phyloP scores from a whole-genome alignment of 2,113 vertebrate genomes.

The Microcebus lehilahytsara region DNA sequence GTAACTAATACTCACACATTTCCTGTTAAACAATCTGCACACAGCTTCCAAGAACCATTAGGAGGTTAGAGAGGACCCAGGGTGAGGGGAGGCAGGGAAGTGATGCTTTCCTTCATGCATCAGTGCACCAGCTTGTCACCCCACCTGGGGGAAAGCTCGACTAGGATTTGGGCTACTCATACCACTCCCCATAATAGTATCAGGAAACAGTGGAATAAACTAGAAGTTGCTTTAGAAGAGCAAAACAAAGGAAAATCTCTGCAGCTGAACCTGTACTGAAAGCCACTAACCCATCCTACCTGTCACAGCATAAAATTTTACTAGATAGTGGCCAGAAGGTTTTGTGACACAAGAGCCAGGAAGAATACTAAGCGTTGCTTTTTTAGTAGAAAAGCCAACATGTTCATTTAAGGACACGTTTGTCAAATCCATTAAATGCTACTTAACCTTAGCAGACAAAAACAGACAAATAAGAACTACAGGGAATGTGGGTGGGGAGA shows the following conservation, averaged over 20 bases:
- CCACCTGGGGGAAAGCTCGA: neutral
- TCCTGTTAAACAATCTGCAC: neutral
- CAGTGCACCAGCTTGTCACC: neutral
- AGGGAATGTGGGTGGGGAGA: neutral
- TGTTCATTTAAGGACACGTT: constrained; percentile 40
- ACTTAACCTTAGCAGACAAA: constrained; percentile 42
- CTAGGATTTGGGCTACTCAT: neutral
- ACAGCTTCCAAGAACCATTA: neutral
- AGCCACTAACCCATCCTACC: neutral
- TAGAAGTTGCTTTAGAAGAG: neutral
- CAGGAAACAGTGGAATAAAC: neutral
- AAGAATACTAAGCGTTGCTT: constrained; percentile 6
- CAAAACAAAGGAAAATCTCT: neutral
- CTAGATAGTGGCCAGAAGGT: constrained; percentile 8
- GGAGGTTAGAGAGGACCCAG: neutral
- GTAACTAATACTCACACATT: neutral
- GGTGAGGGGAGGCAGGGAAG: neutral
- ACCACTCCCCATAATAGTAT: neutral
- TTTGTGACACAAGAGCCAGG: constrained; percentile 16
- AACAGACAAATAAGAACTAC: constrained; percentile 10
- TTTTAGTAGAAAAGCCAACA: neutral
- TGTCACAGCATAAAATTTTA: constrained; percentile 5
- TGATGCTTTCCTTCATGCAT: neutral
- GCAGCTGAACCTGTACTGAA: neutral
- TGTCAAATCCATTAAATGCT: constrained; percentile 49